Conservation (phyloP, 2,888 invertebrate species). For the Plagodis dolabraria region DNA sequence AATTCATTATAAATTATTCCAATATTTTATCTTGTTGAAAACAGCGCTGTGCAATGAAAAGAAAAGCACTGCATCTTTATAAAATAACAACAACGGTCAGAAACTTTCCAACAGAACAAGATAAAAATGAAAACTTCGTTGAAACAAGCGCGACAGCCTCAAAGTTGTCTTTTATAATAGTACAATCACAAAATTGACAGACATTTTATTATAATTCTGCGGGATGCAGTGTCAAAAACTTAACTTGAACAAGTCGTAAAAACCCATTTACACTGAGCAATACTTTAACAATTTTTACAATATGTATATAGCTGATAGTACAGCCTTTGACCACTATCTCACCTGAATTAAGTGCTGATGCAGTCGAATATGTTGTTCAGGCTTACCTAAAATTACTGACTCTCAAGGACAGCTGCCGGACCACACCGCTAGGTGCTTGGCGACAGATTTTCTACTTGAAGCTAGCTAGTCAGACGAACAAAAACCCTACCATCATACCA, state of each 20-base stretch:
- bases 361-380: too few species aligned
- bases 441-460: too few species aligned
- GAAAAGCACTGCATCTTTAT: conserved; percentile 14
- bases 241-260: conserved; percentile 6
- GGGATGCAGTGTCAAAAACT: not conserved
- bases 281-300: too few species aligned
- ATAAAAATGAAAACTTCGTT: conserved; percentile 6
- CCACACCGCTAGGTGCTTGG: too few species aligned
- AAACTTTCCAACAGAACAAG: conserved; percentile 7
- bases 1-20: too few species aligned
- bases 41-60: conserved; percentile 5
- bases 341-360: too few species aligned
- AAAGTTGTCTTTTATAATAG: not conserved
- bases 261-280: not conserved
- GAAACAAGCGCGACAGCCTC: conserved; percentile 1
- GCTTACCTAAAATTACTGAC: too few species aligned
- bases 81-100: conserved; percentile 9
- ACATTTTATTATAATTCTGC: conserved; percentile 6
- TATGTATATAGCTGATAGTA: too few species aligned
- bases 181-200: not conserved
- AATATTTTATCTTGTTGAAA: not conserved
- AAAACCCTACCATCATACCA: too few species aligned
- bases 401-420: too few species aligned
- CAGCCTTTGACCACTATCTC: too few species aligned
- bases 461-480: too few species aligned